These are phyloP conservation scores for Triplophysa dalaica DNA, from an alignment of 2,113 vertebrate species.

Conservation along the genomic window DNA sequence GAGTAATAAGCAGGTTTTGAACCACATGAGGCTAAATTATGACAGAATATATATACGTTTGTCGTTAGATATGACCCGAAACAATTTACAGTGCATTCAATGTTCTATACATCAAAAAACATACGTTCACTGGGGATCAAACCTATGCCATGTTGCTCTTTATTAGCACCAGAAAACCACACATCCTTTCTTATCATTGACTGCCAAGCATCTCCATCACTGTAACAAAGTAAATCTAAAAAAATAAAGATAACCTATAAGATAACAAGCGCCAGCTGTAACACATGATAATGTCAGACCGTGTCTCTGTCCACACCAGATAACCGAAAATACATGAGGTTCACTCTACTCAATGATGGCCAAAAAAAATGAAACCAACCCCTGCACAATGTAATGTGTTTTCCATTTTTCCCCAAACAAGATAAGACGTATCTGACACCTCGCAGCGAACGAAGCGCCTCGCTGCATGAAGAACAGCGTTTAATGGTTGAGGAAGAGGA, in stretches of 20 bases:
- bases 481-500: neutral
- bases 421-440: conserved; percentile 22
- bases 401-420: conserved; percentile 14
- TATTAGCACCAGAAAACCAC: neutral
- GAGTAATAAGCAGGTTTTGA: too few relatives aligned
- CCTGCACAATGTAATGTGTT: conserved; percentile 3
- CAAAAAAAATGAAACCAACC: conserved; percentile 30
- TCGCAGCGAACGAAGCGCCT: conserved; percentile 5
- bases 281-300: conserved; percentile 27
- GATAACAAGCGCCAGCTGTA: conserved; percentile 23
- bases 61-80: too few relatives aligned
- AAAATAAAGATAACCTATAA: conserved; percentile 1
- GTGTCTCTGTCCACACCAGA: conserved; percentile 3
- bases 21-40: too few relatives aligned
- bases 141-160: too few relatives aligned
- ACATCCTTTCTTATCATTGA: conserved; percentile 2
- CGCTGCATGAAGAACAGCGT: neutral
- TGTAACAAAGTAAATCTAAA: neutral
- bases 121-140: too few relatives aligned
- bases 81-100: too few relatives aligned
- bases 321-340: conserved; percentile 1
- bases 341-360: neutral
- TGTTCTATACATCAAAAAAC: too few relatives aligned
- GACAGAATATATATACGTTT: too few relatives aligned
- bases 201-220: neutral